These are phyloP conservation scores for Apostichopus californicus DNA, from an alignment of 35 echinoderm and acorn worm species.

Conservation along the genomic window DNA sequence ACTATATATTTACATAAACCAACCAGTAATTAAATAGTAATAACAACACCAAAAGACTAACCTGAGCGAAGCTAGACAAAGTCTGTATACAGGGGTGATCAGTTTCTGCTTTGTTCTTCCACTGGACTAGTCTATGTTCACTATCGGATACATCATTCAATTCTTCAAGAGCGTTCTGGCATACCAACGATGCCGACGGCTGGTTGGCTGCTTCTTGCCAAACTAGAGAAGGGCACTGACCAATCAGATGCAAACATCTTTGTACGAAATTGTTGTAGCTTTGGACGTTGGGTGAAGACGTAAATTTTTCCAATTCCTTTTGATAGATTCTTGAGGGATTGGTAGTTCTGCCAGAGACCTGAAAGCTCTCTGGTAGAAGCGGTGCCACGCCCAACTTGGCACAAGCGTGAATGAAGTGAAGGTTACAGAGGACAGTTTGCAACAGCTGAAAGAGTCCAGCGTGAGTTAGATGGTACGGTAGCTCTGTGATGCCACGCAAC, in stretches of 20 bases:
- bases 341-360: slow-evolving; percentile 30
- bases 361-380: slow-evolving; percentile 72
- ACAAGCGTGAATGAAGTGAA: slow-evolving; percentile 78
- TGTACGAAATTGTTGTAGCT: slow-evolving; percentile 75
- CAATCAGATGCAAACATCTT: slow-evolving; percentile 77
- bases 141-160: neutral
- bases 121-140: slow-evolving; percentile 55
- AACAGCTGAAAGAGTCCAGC: slow-evolving; percentile 69
- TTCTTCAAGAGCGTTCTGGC: slow-evolving; percentile 39
- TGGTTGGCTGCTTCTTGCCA: slow-evolving; percentile 95
- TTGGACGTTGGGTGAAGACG: slow-evolving; percentile 1
- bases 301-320: slow-evolving; percentile 81
- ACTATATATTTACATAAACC: too few relatives aligned
- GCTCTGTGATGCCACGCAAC: slow-evolving; percentile 67
- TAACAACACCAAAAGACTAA: slow-evolving; percentile 21
- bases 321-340: slow-evolving; percentile 38
- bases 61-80: slow-evolving; percentile 74
- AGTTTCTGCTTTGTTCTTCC: slow-evolving; percentile 84
- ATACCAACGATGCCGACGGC: slow-evolving; percentile 56
- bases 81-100: slow-evolving; percentile 80
- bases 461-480: slow-evolving; percentile 85
- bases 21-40: too few relatives aligned
- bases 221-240: slow-evolving; percentile 65
- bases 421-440: slow-evolving; percentile 61
- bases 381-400: slow-evolving; percentile 65